Evolutionary conservation across 2,888 invertebrate species (phyloP).

Genomic region (Phortica okadai): DNA sequence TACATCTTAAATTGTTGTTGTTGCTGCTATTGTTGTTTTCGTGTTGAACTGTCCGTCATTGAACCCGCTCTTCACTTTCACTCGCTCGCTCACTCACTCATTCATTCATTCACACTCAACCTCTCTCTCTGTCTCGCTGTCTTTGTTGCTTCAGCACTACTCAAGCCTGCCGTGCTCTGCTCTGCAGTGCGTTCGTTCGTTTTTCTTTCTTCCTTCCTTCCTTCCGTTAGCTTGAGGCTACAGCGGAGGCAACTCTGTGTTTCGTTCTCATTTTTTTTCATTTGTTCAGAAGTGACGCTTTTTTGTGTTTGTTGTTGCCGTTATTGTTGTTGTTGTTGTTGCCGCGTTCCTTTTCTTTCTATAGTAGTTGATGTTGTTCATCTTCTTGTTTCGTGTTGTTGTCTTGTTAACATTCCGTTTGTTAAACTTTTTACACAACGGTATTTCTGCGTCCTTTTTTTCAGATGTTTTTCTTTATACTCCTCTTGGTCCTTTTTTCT

Average conservation of each 20-base stretch:
- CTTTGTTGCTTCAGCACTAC: conserved; percentile 5
- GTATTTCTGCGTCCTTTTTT: conserved; percentile 52
- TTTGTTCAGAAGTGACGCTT: conserved; percentile 22
- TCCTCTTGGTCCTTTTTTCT: conserved; percentile 24
- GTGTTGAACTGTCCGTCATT: conserved; percentile 10
- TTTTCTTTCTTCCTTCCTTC: neutral
- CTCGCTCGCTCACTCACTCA: neutral
- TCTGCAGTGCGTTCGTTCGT: neutral
- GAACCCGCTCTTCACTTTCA: neutral
- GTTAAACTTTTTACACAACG: conserved; percentile 53
- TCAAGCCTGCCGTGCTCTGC: conserved; percentile 4
- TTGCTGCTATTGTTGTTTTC: conserved; percentile 12
- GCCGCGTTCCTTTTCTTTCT: neutral
- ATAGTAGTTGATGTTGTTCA: conserved; percentile 42
- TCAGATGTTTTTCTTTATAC: conserved; percentile 10
- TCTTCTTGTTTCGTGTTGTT: conserved; percentile 40
- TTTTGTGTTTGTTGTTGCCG: conserved; percentile 23
- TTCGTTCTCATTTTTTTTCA: conserved; percentile 16
- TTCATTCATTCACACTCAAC: neutral
- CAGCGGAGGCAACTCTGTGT: no score
- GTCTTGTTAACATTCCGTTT: conserved; percentile 63
- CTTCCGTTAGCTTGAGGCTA: no score
- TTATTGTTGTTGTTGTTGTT: conserved; percentile 36
- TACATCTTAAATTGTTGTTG: conserved; percentile 9
- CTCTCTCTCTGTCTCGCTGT: neutral